Conservation (phyloP, 2,113 vertebrate genomes). For the Castor canadensis region DNA sequence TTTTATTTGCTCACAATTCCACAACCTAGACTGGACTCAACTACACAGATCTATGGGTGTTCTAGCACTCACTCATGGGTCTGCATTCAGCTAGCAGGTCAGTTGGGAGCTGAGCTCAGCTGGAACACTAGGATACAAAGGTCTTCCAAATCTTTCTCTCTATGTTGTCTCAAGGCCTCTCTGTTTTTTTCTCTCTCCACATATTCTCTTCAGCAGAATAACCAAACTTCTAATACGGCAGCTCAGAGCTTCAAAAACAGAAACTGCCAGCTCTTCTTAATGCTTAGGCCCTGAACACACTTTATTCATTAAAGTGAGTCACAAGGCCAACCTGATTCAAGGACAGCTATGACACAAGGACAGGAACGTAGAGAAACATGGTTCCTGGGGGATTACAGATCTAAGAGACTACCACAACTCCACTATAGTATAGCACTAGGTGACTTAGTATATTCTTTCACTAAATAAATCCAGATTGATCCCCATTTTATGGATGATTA, state of each 20-base stretch:
- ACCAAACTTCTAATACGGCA: not conserved
- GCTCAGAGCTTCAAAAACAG: not conserved
- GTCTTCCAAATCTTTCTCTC: not conserved
- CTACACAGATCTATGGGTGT: not conserved
- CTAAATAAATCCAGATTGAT: slow-evolving; percentile 28
- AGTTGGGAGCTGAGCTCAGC: not conserved
- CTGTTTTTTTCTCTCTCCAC: not conserved
- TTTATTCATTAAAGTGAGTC: slow-evolving; percentile 20
- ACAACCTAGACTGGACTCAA: not conserved
- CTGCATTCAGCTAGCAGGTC: not conserved
- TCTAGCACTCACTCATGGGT: not conserved
- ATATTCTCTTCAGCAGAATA: not conserved
- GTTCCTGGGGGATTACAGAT: not conserved
- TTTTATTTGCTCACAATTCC: slow-evolving; percentile 34
- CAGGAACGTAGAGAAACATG: not conserved
- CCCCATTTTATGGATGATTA: slow-evolving; percentile 46
- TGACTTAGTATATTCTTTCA: slow-evolving; percentile 13
- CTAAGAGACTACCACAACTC: not conserved
- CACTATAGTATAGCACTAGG: not conserved
- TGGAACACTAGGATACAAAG: not conserved
- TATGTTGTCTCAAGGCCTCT: not conserved
- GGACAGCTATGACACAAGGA: not conserved
- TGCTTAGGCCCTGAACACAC: not conserved
- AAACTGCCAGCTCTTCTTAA: slow-evolving; percentile 23
- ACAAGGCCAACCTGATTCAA: not conserved